Evolutionary conservation across 92 coral and sea anemone species (phyloP), one percentile per base, ranked within the genome.

Genomic region (Porites divaricata): DNA sequence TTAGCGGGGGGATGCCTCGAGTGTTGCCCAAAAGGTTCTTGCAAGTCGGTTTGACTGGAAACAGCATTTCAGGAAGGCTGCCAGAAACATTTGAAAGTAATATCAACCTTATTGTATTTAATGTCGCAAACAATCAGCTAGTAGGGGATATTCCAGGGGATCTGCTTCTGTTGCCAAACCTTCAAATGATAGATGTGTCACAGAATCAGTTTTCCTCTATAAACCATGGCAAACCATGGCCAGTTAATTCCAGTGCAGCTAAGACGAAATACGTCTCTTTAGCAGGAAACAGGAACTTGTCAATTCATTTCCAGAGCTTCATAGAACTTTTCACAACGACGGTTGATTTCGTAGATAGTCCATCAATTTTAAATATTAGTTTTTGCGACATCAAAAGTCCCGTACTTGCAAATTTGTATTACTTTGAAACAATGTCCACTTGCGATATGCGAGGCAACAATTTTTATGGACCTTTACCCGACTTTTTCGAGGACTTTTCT

Each of bases 121-220:
- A 78, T 49, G 79, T 94, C 16, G 91, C 88, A 23, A 67, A 73
- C 13, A 94, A 87, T 70, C 73, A 56, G 1, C 84, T 89, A 14
- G 41, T 67, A 1, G 98, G 95, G 1, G 83, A 80, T 61, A 79
- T 94, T 45, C 98, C 90, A 5, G 87, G 70, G 0, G 56, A 74
- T 1, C n/a, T 81, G 75, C 68, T 87, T 4, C 48, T 48, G 8
- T 8, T 15, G 9, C 17, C 70, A 51, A 24, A 12, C 2, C 12
- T 28, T 1, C 13, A 35, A 2, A 52, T 71, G 75, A 50, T 87
- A 26, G 75, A 87, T 51, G 74, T 87, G 41, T 87, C 90, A 16
- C 86, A 87, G 45, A 87, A 87, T 77, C 3, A 16, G 41, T 87
- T 87, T 74, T 23, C 59, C 1, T 87, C 90, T 0, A 48, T 80